Conservation (phyloP, 2,888 invertebrate genomes). For the Eilema sororculum region DNA sequence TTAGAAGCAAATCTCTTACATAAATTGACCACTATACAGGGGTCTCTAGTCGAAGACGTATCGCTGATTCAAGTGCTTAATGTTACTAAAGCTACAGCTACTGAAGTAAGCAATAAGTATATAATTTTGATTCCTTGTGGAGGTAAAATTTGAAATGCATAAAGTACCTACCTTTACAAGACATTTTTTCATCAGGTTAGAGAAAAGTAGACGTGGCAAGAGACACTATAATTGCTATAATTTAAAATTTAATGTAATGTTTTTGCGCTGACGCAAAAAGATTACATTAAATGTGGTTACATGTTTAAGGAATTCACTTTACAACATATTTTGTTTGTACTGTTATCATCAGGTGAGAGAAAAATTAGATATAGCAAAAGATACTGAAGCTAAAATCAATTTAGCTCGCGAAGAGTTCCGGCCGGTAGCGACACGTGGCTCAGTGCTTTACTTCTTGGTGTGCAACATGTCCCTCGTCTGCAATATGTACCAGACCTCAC, state of each 20-base stretch:
- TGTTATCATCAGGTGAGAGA: slow-evolving; percentile 90
- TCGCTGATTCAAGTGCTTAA: slow-evolving; percentile 94
- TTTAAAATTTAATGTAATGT: too few species aligned
- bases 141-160: not conserved
- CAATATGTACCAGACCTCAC: slow-evolving; percentile 96
- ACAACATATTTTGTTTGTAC: not conserved
- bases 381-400: slow-evolving; percentile 94
- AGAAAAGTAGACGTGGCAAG: too few species aligned
- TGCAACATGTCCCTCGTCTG: slow-evolving; percentile 96
- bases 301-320: too few species aligned
- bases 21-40: slow-evolving; percentile 94
- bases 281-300: too few species aligned
- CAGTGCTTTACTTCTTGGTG: slow-evolving; percentile 94
- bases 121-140: not conserved
- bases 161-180: not conserved
- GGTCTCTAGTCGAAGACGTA: slow-evolving; percentile 95
- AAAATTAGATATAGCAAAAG: slow-evolving; percentile 92
- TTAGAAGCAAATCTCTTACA: slow-evolving; percentile 94
- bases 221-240: too few species aligned
- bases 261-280: too few species aligned
- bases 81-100: slow-evolving; percentile 92
- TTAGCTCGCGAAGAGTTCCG: slow-evolving; percentile 94
- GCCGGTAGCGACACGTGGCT: slow-evolving; percentile 94
- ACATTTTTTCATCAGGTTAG: slow-evolving; percentile 82
- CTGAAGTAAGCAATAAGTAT: slow-evolving; percentile 80